phyloP scores from a whole-genome alignment of 2,797 vertebrate genomes.

The Lemur catta region DNA sequence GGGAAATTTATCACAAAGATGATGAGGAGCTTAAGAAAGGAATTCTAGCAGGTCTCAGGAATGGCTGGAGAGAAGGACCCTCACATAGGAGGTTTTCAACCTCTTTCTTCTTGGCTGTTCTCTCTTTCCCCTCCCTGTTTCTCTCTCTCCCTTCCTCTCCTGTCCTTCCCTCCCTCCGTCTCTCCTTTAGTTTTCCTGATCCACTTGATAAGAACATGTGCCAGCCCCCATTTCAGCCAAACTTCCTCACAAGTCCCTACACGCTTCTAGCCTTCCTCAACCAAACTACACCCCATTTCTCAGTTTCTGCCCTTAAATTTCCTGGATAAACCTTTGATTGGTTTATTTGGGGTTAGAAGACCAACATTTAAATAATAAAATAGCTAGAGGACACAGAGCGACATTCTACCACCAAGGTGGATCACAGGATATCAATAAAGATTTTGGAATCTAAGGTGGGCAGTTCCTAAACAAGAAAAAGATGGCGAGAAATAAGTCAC shows the following conservation, averaged over 20 bases:
- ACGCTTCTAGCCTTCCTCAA: neutral
- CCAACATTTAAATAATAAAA: neutral
- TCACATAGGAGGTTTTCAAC: accelerated
- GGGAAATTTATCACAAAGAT: neutral
- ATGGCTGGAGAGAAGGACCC: neutral
- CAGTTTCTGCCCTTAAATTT: neutral
- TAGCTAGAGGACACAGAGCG: neutral
- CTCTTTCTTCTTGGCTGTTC: neutral
- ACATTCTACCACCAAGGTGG: neutral
- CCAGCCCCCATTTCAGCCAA: neutral
- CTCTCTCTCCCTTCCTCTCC: accelerated
- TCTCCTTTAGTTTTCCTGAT: neutral
- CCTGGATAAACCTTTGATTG: neutral
- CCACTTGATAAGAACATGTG: neutral
- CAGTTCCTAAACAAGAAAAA: neutral
- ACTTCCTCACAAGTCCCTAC: no score
- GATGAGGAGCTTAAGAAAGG: neutral
- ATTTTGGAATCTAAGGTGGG: neutral
- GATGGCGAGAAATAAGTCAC: neutral
- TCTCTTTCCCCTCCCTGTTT: accelerated
- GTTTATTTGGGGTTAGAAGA: neutral
- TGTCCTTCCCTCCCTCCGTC: accelerated
- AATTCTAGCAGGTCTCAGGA: neutral
- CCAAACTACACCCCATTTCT: neutral
- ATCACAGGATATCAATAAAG: neutral